A percentile compares a stretch with the other conserved stretches of the same genome.
Evolutionary conservation across 2,113 vertebrate genomes (phyloP).

Genomic region (Pionites leucogaster): DNA sequence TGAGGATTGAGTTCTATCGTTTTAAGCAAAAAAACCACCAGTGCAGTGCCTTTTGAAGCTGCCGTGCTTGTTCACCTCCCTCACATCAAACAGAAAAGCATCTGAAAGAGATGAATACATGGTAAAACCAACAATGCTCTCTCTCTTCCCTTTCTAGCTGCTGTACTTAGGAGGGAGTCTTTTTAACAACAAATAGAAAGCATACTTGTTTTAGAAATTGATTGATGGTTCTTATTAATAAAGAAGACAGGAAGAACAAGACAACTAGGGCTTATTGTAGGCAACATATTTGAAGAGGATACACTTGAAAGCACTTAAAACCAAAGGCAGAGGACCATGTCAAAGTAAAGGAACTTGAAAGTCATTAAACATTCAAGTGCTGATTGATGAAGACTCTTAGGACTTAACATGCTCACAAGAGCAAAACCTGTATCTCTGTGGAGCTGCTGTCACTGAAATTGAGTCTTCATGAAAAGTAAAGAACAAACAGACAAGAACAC

Average conservation of each 20-base stretch:
- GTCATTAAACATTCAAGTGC: not conserved
- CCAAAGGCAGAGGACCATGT: conserved; percentile 24
- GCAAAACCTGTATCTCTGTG: not conserved
- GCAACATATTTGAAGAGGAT: conserved; percentile 21
- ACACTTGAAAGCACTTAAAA: conserved; percentile 35
- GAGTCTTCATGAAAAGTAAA: not conserved
- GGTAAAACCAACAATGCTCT: not conserved
- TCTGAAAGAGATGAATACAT: conserved; percentile 29
- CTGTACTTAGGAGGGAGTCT: not conserved
- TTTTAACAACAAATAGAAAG: conserved; percentile 40
- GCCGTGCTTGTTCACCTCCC: conserved; percentile 21
- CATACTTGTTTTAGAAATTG: conserved; percentile 12
- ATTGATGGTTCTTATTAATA: conserved; percentile 51
- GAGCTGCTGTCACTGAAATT: not conserved
- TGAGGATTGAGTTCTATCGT: not conserved
- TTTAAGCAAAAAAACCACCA: conserved; percentile 41
- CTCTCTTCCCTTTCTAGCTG: not conserved
- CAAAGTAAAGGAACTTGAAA: conserved; percentile 33
- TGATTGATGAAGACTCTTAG: conserved; percentile 27
- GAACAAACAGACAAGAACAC: not conserved
- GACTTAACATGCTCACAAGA: not conserved
- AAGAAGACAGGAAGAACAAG: conserved; percentile 16
- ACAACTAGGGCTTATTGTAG: not conserved
- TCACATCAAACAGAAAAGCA: conserved; percentile 49
- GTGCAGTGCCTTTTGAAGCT: conserved; percentile 49